Conservation (phyloP, 30 jellyfish, hydroid and myxozoan species). For the Aurelia sp. region DNA sequence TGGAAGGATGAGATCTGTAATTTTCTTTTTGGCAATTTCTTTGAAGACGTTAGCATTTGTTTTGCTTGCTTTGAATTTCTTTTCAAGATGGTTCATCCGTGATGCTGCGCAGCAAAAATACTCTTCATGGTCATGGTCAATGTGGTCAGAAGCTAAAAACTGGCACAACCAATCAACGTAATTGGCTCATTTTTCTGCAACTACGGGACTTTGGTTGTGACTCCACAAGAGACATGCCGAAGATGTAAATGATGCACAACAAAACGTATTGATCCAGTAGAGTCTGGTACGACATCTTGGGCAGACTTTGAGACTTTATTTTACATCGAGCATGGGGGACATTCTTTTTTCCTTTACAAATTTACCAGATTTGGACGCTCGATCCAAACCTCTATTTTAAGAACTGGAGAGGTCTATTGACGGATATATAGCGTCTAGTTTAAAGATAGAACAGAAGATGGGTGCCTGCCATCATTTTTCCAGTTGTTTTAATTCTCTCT, state of each 20-base stretch:
- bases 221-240: conserved; percentile 70
- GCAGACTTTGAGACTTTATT: conserved; percentile 73
- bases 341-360: too few relatives aligned
- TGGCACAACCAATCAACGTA: conserved; percentile 9
- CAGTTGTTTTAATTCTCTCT: too few relatives aligned
- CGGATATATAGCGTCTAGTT: too few relatives aligned
- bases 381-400: too few relatives aligned
- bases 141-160: conserved; percentile 4
- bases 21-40: not conserved
- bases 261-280: conserved; percentile 77
- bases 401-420: too few relatives aligned
- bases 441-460: too few relatives aligned
- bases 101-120: not conserved
- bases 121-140: not conserved
- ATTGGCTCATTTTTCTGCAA: conserved; percentile 16
- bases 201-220: conserved; percentile 24
- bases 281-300: conserved; percentile 78
- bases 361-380: too few relatives aligned
- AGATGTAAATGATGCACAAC: conserved; percentile 55
- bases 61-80: conserved; percentile 15
- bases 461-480: too few relatives aligned
- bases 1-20: conserved; percentile 23
- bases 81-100: conserved; percentile 21
- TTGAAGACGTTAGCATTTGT: conserved; percentile 21
- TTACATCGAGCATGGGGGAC: too few relatives aligned